Evolutionary conservation across 2,797 vertebrate genomes (phyloP).

Genomic region (Clarias platycephalus): DNA sequence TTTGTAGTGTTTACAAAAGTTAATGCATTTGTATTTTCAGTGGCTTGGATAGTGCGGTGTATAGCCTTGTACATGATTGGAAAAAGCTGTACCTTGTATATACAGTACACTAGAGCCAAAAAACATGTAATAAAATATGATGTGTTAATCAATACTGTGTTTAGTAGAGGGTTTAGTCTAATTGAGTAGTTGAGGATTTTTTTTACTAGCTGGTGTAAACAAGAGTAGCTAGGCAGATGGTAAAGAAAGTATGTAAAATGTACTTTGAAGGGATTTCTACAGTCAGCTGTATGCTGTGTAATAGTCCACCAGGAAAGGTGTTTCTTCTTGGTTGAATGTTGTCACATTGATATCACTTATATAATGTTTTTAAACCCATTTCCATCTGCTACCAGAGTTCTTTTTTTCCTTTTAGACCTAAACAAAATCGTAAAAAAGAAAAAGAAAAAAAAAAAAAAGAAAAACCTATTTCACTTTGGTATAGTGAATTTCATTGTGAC

Average conservation of each 20-base stretch:
- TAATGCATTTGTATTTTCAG: constrained; percentile 47
- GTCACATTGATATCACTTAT: neutral
- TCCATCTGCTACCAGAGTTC: neutral
- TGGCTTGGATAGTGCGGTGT: constrained; percentile 19
- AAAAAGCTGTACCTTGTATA: neutral
- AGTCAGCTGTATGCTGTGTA: neutral
- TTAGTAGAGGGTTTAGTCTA: neutral
- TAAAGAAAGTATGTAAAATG: neutral
- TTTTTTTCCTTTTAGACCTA: neutral
- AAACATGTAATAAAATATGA: neutral
- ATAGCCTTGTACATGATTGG: neutral
- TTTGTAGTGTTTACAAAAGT: constrained; percentile 25
- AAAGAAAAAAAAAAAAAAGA: too few relatives aligned
- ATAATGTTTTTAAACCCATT: neutral
- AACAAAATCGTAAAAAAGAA: neutral
- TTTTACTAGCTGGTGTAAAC: neutral
- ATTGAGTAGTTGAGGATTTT: neutral
- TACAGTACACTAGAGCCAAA: too few relatives aligned
- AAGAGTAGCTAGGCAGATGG: neutral
- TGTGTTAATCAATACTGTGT: neutral
- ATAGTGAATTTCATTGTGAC: neutral
- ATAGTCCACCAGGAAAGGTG: neutral
- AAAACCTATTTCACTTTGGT: neutral
- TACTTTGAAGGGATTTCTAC: neutral
- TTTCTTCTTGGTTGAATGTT: neutral